Conservation (phyloP, 2,113 vertebrate species). For the Apteryx owenii region DNA sequence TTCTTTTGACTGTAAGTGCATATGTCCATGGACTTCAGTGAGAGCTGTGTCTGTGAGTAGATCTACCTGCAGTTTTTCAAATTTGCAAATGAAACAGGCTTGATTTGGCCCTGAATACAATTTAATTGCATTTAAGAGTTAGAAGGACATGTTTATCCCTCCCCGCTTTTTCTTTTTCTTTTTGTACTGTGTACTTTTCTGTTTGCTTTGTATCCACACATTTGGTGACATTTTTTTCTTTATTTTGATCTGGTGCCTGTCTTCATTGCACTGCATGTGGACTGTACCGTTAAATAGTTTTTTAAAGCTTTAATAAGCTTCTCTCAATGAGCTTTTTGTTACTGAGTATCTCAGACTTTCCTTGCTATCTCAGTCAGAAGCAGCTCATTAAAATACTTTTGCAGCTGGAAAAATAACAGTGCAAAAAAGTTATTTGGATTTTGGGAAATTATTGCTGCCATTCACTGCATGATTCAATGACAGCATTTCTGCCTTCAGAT, state of each 20-base stretch:
- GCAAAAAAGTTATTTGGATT: not conserved
- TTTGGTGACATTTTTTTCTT: not conserved
- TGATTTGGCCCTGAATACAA: not conserved
- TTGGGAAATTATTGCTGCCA: not conserved
- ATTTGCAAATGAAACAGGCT: not conserved
- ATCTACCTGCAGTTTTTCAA: not conserved
- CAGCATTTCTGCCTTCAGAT: conserved; percentile 46
- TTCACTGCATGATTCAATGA: not conserved
- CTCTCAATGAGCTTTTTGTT: not conserved
- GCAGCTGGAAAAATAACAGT: not conserved
- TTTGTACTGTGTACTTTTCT: not conserved
- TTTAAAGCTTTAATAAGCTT: not conserved
- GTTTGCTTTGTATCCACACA: not conserved
- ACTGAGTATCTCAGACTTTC: not conserved
- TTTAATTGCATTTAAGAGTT: not conserved
- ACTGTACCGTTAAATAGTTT: not conserved
- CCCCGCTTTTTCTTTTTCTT: not conserved
- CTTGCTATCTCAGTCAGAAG: not conserved
- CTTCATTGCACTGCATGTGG: not conserved
- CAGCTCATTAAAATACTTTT: not conserved
- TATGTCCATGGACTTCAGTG: not conserved
- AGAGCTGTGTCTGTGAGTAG: not conserved
- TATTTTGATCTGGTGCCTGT: not conserved
- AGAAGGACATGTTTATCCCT: not conserved
- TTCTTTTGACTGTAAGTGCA: fast-evolving